A percentile compares a stretch with the other conserved stretches of the same genome.
These are phyloP conservation scores for Drosophila parabipectinata DNA, from an alignment of 1,140 invertebrate genomes.

Conservation along the genomic window DNA sequence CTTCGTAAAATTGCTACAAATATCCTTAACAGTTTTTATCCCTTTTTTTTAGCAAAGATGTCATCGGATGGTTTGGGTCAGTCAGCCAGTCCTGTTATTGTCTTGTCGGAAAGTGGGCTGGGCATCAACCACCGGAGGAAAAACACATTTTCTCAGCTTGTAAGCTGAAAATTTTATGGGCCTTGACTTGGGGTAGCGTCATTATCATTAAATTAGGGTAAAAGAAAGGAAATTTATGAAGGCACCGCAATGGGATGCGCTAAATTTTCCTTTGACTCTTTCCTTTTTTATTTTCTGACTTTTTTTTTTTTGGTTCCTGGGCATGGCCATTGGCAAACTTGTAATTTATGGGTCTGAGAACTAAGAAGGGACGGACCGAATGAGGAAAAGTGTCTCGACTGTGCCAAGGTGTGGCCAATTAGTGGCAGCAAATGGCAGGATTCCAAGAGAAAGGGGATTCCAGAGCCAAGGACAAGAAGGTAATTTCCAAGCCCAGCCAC, in stretches of 20 bases:
- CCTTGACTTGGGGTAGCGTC: constrained; percentile 70
- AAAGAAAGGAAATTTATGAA: constrained; percentile 70
- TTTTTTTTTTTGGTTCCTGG: constrained; percentile 17
- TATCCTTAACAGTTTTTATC: constrained; percentile 58
- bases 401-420: constrained; percentile 68
- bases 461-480: constrained; percentile 24
- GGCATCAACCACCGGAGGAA: constrained; percentile 51
- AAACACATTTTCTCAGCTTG: constrained; percentile 75
- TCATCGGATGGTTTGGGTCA: constrained; percentile 40
- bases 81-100: constrained; percentile 44
- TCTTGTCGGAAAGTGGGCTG: constrained; percentile 45
- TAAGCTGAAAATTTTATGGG: constrained; percentile 76
- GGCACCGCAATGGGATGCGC: constrained; percentile 70
- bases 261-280: constrained; percentile 70
- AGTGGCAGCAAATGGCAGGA: constrained; percentile 69
- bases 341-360: constrained; percentile 78
- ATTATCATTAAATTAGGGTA: constrained; percentile 74
- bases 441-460: constrained; percentile 10
- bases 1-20: constrained; percentile 66
- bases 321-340: constrained; percentile 60
- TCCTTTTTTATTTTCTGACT: constrained; percentile 36
- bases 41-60: constrained; percentile 55
- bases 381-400: constrained; percentile 15
- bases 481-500: constrained; percentile 48
- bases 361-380: constrained; percentile 28